These are phyloP conservation scores for Chascanopsetta lugubris DNA, from an alignment of 2,113 vertebrate genomes.

Conservation along the genomic window DNA sequence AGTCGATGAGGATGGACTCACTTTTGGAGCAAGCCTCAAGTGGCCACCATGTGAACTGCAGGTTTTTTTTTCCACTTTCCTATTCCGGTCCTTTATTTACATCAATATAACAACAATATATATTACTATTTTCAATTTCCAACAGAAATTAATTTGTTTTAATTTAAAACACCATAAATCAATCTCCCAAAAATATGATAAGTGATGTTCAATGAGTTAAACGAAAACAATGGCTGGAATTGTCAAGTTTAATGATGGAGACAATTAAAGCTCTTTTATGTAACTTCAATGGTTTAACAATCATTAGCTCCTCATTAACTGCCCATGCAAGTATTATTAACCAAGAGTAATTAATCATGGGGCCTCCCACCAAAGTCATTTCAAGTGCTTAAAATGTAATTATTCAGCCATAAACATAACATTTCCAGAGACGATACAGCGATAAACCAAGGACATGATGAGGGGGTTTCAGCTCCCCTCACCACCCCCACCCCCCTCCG, in stretches of 20 bases:
- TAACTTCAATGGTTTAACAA: conserved; percentile 25
- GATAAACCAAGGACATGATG: conserved; percentile 56
- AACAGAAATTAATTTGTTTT: too few relatives aligned
- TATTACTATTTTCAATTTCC: too few relatives aligned
- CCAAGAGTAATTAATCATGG: conserved; percentile 74
- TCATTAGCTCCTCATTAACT: conserved; percentile 71
- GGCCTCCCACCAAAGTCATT: conserved; percentile 67
- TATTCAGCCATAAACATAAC: conserved; percentile 74
- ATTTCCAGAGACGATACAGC: conserved; percentile 55
- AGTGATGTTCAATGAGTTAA: not conserved
- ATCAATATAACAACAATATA: too few relatives aligned
- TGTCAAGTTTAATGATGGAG: conserved; percentile 15
- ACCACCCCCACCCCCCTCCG: too few relatives aligned
- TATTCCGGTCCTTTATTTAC: too few relatives aligned
- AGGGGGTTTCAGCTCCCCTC: conserved; percentile 43
- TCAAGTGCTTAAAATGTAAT: conserved; percentile 79
- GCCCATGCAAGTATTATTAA: conserved; percentile 51
- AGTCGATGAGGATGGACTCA: too few relatives aligned
- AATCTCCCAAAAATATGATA: too few relatives aligned
- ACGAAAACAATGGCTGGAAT: not conserved
- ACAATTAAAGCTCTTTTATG: conserved; percentile 19
- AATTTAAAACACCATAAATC: too few relatives aligned
- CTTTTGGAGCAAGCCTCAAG: too few relatives aligned
- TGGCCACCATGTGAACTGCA: too few relatives aligned
- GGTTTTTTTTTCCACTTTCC: too few relatives aligned